Evolutionary conservation across 2,888 invertebrate genomes (phyloP).

Genomic region (Syrista parreyssii): DNA sequence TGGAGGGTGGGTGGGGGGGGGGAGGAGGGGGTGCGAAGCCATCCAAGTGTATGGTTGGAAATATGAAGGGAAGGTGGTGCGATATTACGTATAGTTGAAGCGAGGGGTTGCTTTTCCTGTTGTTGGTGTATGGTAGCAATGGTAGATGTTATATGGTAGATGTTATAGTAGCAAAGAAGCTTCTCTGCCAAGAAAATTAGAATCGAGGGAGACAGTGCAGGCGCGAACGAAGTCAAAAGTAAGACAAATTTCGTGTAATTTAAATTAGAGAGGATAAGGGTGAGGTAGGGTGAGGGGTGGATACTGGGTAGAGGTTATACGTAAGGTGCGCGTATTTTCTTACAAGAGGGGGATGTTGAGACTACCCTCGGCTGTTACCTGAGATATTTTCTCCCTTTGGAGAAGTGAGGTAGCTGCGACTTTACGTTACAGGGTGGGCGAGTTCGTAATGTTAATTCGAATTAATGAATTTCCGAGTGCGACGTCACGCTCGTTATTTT

Average conservation of each 20-base stretch:
- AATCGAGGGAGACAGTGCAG: conserved; percentile 37
- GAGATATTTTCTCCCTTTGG: neutral
- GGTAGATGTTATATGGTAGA: neutral
- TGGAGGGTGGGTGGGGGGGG: no score
- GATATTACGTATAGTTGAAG: conserved; percentile 22
- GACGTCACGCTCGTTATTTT: neutral
- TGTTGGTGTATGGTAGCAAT: neutral
- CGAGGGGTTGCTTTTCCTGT: conserved; percentile 5
- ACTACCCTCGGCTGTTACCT: neutral
- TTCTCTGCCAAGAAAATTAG: conserved; percentile 28
- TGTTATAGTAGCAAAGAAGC: conserved; percentile 11
- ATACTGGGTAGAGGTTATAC: neutral
- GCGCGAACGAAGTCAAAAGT: conserved; percentile 40
- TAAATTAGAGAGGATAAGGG: conserved; percentile 33
- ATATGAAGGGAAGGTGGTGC: neutral
- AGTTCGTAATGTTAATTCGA: neutral
- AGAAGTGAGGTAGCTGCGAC: neutral
- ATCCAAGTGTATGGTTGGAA: neutral
- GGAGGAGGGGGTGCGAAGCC: neutral
- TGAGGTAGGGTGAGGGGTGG: conserved; percentile 7
- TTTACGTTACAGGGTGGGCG: neutral
- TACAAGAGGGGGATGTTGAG: neutral
- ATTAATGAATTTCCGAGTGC: neutral
- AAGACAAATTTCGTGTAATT: conserved; percentile 53
- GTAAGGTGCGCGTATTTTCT: neutral